Evolutionary conservation across 2,113 vertebrate species (phyloP).

Genomic region (Grantiella picta): DNA sequence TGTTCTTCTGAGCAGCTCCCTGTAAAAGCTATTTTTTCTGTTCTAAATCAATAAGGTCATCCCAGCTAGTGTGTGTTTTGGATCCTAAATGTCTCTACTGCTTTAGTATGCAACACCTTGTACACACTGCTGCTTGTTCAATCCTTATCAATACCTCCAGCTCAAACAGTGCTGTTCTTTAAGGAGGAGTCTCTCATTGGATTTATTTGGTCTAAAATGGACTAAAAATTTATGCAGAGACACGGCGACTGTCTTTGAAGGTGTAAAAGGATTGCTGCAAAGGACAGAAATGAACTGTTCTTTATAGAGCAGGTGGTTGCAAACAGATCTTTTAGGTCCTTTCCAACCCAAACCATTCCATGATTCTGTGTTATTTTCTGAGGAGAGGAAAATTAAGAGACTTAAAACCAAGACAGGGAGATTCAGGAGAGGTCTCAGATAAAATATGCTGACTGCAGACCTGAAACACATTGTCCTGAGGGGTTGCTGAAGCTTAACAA

Average conservation of each 20-base stretch:
- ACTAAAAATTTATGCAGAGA: background rate
- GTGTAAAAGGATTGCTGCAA: background rate
- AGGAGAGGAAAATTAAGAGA: background rate
- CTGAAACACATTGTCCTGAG: background rate
- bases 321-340: background rate
- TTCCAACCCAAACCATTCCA: background rate
- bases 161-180: background rate
- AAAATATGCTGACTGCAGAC: background rate
- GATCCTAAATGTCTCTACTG: background rate
- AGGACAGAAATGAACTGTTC: background rate
- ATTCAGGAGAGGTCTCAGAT: background rate
- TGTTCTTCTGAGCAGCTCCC: background rate
- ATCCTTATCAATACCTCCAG: background rate
- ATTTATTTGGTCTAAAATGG: background rate
- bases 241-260: background rate
- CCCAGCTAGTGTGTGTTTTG: background rate
- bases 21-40: background rate
- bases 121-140: background rate
- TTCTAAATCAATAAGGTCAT: constrained; percentile 21
- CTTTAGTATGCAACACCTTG: background rate
- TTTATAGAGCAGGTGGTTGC: background rate
- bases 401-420: background rate
- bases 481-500: background rate
- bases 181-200: background rate
- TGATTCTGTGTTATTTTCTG: background rate